Evolutionary conservation across 2,113 vertebrate genomes (phyloP).

Genomic region (Saccopteryx bilineata): DNA sequence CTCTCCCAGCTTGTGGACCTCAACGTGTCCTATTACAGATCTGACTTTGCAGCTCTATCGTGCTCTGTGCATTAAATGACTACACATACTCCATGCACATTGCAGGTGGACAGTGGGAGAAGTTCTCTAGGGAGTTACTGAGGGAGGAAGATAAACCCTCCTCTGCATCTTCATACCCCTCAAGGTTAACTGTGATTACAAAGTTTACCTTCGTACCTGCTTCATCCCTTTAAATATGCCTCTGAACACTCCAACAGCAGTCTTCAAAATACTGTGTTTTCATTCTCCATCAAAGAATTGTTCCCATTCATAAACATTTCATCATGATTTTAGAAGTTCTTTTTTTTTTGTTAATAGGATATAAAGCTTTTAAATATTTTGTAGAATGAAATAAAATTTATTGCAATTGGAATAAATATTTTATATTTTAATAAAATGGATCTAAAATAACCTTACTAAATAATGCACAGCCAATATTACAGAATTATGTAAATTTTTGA

Average conservation of each 20-base stretch:
- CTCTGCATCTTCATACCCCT: not conserved
- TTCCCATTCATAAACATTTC: not conserved
- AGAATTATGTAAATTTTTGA: not conserved
- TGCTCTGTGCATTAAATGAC: not conserved
- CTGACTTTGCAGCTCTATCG: not conserved
- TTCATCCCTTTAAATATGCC: not conserved
- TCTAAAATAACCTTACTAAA: slow-evolving; percentile 18
- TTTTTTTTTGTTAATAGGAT: not conserved
- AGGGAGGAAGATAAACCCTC: not conserved
- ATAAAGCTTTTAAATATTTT: not conserved
- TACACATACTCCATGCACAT: not conserved
- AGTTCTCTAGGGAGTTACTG: not conserved
- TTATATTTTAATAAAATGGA: not conserved
- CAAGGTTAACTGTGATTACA: not conserved
- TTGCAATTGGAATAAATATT: slow-evolving; percentile 6
- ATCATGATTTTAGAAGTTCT: not conserved
- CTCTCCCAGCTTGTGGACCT: not conserved
- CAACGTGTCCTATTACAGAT: not conserved
- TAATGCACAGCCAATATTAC: not conserved
- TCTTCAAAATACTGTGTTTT: not conserved
- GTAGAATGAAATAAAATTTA: not conserved
- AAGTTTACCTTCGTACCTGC: not conserved
- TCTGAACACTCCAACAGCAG: not conserved
- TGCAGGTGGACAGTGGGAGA: not conserved
- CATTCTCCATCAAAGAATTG: not conserved